Evolutionary conservation across 1,140 invertebrate species (phyloP).

Genomic region (Drosophila obscura): DNA sequence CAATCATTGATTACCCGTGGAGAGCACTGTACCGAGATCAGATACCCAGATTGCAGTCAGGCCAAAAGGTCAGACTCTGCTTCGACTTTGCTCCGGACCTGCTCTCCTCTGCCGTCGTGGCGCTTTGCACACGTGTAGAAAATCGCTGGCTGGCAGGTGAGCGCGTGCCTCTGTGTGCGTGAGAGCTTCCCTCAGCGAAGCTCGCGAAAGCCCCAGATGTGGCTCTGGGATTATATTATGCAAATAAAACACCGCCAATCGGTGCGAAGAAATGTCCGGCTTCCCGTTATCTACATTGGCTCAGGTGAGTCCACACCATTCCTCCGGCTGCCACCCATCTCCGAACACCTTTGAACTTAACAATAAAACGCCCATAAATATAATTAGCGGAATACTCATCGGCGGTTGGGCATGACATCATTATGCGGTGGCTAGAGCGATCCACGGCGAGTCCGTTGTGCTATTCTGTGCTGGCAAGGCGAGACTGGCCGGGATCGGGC

Average conservation of each 20-base stretch:
- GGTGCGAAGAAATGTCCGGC: constrained; percentile 58
- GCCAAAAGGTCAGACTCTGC: constrained; percentile 37
- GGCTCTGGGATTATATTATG: constrained; percentile 78
- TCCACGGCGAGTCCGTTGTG: constrained; percentile 25
- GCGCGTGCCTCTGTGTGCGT: constrained; percentile 15
- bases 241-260: constrained; percentile 59
- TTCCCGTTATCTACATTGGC: constrained; percentile 67
- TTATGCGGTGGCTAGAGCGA: constrained; percentile 18
- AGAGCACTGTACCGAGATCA: not conserved
- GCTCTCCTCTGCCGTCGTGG: constrained; percentile 55
- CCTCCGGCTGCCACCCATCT: not conserved
- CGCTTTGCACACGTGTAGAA: constrained; percentile 66
- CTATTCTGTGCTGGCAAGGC: constrained; percentile 42
- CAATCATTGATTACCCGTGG: constrained; percentile 20
- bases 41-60: constrained; percentile 21
- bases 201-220: constrained; percentile 50
- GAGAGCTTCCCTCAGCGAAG: no score
- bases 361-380: constrained; percentile 26
- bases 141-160: constrained; percentile 16
- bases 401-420: constrained; percentile 49
- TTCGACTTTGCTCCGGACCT: constrained; percentile 41
- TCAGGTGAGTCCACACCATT: constrained; percentile 58
- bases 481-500: constrained; percentile 54
- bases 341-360: constrained; percentile 10
- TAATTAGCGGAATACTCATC: constrained; percentile 23